Percentiles rank a stretch among this genome's conserved stretches.
phyloP scores from a whole-genome alignment of 2,888 invertebrate genomes.

The Pristionchus japonicus region DNA sequence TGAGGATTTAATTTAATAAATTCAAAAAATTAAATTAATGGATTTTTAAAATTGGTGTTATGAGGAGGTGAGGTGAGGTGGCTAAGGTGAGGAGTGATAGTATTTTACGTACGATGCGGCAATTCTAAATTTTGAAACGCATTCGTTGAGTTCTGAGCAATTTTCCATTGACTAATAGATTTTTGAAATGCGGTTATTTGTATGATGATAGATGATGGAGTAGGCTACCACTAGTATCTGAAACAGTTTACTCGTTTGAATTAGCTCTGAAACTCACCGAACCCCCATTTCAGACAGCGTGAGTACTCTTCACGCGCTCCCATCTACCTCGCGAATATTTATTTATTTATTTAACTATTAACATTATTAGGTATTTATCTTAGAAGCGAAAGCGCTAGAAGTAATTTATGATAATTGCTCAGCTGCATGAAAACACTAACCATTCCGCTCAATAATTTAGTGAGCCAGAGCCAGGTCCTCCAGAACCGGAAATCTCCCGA shows the following conservation, averaged over 20 bases:
- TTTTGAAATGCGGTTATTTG: too few species aligned
- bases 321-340: neutral
- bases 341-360: neutral
- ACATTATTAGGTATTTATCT: neutral
- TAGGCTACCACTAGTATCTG: too few species aligned
- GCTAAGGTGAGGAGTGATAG: too few species aligned
- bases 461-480: neutral
- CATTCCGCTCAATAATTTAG: neutral
- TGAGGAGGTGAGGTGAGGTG: too few species aligned
- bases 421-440: neutral
- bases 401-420: neutral
- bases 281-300: neutral
- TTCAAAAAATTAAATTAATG: too few species aligned
- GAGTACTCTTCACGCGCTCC: neutral
- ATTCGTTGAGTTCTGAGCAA: too few species aligned
- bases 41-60: too few species aligned
- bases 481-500: neutral
- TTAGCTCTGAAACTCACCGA: neutral
- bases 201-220: too few species aligned
- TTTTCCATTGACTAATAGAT: too few species aligned
- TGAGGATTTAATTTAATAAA: too few species aligned
- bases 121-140: too few species aligned
- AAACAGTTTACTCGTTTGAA: neutral
- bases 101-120: too few species aligned
- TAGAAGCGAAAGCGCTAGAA: constrained; percentile 2